Conservation (phyloP, 2,113 vertebrate genomes). For the Corythaixoides concolor region DNA sequence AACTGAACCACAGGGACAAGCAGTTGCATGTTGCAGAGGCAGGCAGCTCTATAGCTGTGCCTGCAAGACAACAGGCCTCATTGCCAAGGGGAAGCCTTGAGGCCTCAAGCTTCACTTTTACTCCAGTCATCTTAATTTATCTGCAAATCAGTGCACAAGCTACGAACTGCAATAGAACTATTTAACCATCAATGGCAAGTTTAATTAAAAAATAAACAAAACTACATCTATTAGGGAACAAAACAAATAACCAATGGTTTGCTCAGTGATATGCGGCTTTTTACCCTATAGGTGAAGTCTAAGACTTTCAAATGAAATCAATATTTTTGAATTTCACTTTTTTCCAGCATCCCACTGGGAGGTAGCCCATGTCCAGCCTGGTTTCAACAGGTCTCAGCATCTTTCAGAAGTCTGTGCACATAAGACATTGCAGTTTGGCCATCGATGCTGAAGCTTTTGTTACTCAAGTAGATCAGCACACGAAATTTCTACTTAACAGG, state of each 20-base stretch:
- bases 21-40: neutral
- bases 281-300: neutral
- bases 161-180: neutral
- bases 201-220: neutral
- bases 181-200: neutral
- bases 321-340: neutral
- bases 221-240: neutral
- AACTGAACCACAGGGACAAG: neutral
- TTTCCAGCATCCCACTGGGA: neutral
- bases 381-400: neutral
- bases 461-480: neutral
- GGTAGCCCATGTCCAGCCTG: neutral
- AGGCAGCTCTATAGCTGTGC: neutral
- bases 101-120: neutral
- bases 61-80: neutral
- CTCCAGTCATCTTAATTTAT: neutral
- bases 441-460: neutral
- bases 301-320: neutral
- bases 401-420: neutral
- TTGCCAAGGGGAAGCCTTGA: neutral
- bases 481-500: neutral
- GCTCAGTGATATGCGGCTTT: neutral
- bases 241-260: neutral
- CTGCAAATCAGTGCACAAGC: neutral
- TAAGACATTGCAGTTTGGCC: neutral